phyloP scores from a whole-genome alignment of 2,888 invertebrate genomes.

The Leucophenga maculata region DNA sequence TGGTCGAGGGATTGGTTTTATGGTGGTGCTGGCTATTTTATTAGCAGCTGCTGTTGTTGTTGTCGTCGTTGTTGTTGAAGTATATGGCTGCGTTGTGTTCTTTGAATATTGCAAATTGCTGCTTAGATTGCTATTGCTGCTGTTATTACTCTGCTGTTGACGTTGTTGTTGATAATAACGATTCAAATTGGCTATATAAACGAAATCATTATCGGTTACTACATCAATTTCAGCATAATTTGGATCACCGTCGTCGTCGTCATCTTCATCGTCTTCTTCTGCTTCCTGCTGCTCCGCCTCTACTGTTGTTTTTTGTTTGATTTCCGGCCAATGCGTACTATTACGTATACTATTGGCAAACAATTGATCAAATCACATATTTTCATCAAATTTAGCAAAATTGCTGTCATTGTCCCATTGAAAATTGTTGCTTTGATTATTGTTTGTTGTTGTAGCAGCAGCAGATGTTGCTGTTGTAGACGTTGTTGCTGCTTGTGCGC shows the following conservation, averaged over 20 bases:
- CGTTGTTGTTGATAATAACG: conserved; percentile 63
- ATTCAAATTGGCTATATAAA: conserved; percentile 64
- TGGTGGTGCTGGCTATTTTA: conserved; percentile 21
- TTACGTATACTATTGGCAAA: conserved; percentile 50
- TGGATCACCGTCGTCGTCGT: conserved; percentile 30
- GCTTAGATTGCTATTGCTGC: conserved; percentile 31
- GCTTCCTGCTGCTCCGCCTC: no score
- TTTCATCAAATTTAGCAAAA: conserved; percentile 73
- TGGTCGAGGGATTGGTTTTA: conserved; percentile 6
- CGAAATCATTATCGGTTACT: conserved; percentile 59
- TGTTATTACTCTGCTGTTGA: conserved; percentile 24
- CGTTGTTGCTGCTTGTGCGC: conserved; percentile 30
- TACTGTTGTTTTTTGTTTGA: not conserved
- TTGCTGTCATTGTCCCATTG: conserved; percentile 70
- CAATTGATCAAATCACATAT: conserved; percentile 72
- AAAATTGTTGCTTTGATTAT: conserved; percentile 47
- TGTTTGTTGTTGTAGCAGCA: conserved; percentile 29
- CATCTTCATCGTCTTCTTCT: not conserved
- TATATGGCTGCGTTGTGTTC: not conserved
- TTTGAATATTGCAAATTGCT: no score
- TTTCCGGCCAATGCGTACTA: not conserved
- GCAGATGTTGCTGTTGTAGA: conserved; percentile 17
- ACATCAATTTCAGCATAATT: conserved; percentile 67
- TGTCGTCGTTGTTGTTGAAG: not conserved
- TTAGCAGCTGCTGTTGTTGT: conserved; percentile 18